phyloP scores from a whole-genome alignment of 2,113 vertebrate genomes.

The Barbus barbus region DNA sequence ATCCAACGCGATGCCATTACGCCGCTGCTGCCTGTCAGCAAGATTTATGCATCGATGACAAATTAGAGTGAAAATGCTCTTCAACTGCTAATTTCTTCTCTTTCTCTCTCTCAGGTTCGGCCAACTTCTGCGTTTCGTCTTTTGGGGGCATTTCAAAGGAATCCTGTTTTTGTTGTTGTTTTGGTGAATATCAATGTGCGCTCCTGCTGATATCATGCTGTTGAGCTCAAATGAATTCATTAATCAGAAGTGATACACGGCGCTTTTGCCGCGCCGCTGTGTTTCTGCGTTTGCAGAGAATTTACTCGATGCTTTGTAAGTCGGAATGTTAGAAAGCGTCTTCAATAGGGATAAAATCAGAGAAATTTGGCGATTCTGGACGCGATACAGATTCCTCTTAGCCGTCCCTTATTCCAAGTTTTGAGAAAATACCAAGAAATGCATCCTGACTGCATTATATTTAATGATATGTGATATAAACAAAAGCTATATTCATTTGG shows the following conservation, averaged over 20 bases:
- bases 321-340: too few species aligned
- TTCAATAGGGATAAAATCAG: neutral
- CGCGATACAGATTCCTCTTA: neutral
- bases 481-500: neutral
- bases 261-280: slow-evolving; percentile 11
- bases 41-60: slow-evolving; percentile 99
- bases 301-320: neutral
- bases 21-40: slow-evolving; percentile 97
- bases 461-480: neutral
- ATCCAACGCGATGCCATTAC: slow-evolving; percentile 95
- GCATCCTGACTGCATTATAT: neutral
- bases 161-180: slow-evolving; percentile 54
- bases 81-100: slow-evolving; percentile 39
- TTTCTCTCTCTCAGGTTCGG: slow-evolving; percentile 75
- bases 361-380: neutral
- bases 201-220: slow-evolving; percentile 53
- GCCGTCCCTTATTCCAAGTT: neutral
- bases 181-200: slow-evolving; percentile 69
- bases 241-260: slow-evolving; percentile 53
- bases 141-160: slow-evolving; percentile 60
- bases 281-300: slow-evolving; percentile 11
- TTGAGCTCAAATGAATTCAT: slow-evolving; percentile 57
- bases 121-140: slow-evolving; percentile 74
- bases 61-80: slow-evolving; percentile 89
- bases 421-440: neutral